Percentiles rank a stretch among this genome's conserved stretches.
These are phyloP conservation scores for Ornithoptera priamus DNA, from an alignment of 2,888 invertebrate genomes.

Conservation along the genomic window DNA sequence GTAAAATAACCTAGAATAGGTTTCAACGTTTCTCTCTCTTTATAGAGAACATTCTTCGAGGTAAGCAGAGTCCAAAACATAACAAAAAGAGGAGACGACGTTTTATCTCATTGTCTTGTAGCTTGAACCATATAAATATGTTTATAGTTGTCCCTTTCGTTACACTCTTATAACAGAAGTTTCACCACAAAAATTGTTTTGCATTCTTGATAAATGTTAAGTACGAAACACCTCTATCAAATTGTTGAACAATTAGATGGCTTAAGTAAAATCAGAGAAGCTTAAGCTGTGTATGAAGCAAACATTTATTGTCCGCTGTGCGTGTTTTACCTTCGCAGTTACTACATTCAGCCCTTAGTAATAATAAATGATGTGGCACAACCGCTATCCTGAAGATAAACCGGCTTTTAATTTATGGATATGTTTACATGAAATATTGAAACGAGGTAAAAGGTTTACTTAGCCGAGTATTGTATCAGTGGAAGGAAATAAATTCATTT, in stretches of 20 bases:
- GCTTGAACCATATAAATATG: too few relatives aligned
- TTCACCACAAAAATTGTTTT: too few relatives aligned
- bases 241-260: neutral
- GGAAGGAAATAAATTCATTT: too few relatives aligned
- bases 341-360: slow-evolving; percentile 5
- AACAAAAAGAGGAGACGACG: too few relatives aligned
- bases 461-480: neutral
- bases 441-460: slow-evolving; percentile 1
- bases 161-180: too few relatives aligned
- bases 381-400: slow-evolving; percentile 10
- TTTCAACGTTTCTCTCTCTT: too few relatives aligned
- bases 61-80: too few relatives aligned
- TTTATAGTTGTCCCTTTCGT: too few relatives aligned
- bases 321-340: neutral
- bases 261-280: neutral
- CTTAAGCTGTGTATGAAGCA: neutral
- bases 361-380: slow-evolving; percentile 14
- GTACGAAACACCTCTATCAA: neutral
- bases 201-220: too few relatives aligned
- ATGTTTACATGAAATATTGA: slow-evolving; percentile 8
- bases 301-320: slow-evolving; percentile 12
- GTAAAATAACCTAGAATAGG: too few relatives aligned
- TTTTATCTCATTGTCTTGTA: too few relatives aligned
- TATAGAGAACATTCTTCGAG: too few relatives aligned
- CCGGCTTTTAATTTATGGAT: slow-evolving; percentile 13